Conservation (phyloP, 2,797 vertebrate species). For the Syncerus caffer region DNA sequence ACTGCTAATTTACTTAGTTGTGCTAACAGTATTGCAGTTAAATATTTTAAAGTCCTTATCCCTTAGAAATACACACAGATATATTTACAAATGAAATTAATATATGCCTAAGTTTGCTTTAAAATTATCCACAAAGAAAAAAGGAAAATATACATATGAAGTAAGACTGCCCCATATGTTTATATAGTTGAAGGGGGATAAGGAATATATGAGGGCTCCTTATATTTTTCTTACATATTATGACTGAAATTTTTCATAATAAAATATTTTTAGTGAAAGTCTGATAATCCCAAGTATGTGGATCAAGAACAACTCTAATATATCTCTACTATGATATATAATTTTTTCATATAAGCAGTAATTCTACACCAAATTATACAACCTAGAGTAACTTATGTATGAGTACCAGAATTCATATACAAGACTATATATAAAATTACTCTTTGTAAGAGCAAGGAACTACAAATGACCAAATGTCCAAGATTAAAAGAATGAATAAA, state of each 20-base stretch:
- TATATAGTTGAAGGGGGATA: neutral
- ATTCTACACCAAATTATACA: neutral
- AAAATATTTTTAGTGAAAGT: neutral
- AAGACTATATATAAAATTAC: neutral
- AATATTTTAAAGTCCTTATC: neutral
- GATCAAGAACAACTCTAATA: neutral
- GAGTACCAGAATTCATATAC: neutral
- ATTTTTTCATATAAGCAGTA: neutral
- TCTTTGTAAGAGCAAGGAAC: neutral
- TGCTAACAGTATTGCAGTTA: neutral
- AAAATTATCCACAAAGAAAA: neutral
- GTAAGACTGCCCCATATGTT: neutral
- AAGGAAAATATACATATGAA: neutral
- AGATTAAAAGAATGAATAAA: slow-evolving; percentile 6
- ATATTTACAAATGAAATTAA: slow-evolving; percentile 1
- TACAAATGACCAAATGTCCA: neutral
- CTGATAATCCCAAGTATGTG: neutral
- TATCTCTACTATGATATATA: neutral
- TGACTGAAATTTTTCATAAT: neutral
- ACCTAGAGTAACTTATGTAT: neutral
- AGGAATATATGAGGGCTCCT: neutral
- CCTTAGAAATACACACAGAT: neutral
- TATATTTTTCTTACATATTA: neutral
- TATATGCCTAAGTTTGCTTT: neutral
- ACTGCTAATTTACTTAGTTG: neutral